Conservation (phyloP, 2,888 invertebrate genomes). For the Lycocerus yunnanus region DNA sequence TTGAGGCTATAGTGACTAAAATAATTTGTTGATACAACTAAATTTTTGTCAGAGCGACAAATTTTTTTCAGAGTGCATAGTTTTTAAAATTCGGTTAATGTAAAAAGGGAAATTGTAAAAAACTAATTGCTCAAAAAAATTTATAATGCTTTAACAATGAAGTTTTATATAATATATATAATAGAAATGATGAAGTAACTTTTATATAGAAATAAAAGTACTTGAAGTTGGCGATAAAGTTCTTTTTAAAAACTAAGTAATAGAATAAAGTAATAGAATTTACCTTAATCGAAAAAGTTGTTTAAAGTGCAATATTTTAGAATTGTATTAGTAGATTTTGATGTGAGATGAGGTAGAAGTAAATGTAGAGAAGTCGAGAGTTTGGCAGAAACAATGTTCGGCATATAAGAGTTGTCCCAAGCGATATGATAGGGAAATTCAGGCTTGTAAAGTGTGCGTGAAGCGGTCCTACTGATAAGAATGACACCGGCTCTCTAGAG, state of each 20-base stretch:
- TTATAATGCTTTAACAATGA: background rate
- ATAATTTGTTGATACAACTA: too few relatives aligned
- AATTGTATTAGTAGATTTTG: conserved; percentile 24
- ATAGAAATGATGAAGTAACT: background rate
- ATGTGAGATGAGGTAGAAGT: conserved; percentile 30
- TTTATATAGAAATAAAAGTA: background rate
- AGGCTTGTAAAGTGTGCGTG: conserved; percentile 45
- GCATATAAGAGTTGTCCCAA: conserved; percentile 41
- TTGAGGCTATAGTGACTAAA: too few relatives aligned
- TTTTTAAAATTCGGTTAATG: too few relatives aligned
- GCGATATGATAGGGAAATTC: conserved; percentile 45
- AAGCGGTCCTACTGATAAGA: conserved; percentile 44
- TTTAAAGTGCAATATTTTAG: background rate
- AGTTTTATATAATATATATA: background rate
- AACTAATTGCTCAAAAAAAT: too few relatives aligned
- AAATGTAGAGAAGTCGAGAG: conserved; percentile 23
- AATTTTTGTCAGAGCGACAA: too few relatives aligned
- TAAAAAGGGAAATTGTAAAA: too few relatives aligned
- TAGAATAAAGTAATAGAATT: conserved; percentile 12
- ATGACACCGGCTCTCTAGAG: conserved; percentile 41
- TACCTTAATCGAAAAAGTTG: conserved; percentile 23
- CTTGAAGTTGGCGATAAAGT: conserved; percentile 10
- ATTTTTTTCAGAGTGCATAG: too few relatives aligned
- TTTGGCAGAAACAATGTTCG: conserved; percentile 27
- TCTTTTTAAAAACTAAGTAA: conserved; percentile 19